Conservation (phyloP, 2,797 vertebrate genomes). For the Leptodactylus fallax region DNA sequence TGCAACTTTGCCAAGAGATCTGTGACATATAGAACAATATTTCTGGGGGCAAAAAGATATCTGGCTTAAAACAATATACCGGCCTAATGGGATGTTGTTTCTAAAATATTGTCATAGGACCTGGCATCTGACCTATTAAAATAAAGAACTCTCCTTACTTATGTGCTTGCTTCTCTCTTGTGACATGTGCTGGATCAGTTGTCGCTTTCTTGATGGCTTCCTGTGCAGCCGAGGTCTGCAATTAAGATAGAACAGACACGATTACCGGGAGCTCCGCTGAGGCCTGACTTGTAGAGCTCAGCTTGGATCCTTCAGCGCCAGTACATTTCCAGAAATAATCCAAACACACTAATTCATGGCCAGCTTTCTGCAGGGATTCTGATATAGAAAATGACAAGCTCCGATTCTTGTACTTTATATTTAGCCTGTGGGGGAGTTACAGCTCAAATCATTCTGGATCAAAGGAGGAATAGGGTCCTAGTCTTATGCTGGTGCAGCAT, state of each 20-base stretch:
- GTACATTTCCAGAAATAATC: constrained; percentile 19
- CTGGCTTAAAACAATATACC: not conserved
- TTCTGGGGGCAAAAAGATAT: not conserved
- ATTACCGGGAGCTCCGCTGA: constrained; percentile 55
- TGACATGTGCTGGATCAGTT: constrained; percentile 64
- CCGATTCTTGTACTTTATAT: not conserved
- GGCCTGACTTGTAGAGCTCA: not conserved
- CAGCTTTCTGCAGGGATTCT: not conserved
- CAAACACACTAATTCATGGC: not conserved
- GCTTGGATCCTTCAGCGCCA: not conserved
- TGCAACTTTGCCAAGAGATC: not conserved
- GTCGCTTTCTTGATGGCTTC: constrained; percentile 71
- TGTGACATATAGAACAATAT: not conserved
- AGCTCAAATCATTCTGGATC: constrained; percentile 18
- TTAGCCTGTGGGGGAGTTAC: constrained; percentile 1
- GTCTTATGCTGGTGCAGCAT: not conserved
- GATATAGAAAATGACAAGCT: not conserved
- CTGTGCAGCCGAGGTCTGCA: constrained; percentile 71
- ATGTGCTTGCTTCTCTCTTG: constrained; percentile 69
- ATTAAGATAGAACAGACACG: constrained; percentile 64
- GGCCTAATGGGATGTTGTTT: not conserved
- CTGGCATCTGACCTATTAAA: not conserved
- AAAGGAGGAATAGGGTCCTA: constrained; percentile 4
- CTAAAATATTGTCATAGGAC: not conserved
- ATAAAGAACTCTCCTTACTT: constrained; percentile 67